Conservation (phyloP, 1,140 invertebrate species). For the Bombus sylvicola region DNA sequence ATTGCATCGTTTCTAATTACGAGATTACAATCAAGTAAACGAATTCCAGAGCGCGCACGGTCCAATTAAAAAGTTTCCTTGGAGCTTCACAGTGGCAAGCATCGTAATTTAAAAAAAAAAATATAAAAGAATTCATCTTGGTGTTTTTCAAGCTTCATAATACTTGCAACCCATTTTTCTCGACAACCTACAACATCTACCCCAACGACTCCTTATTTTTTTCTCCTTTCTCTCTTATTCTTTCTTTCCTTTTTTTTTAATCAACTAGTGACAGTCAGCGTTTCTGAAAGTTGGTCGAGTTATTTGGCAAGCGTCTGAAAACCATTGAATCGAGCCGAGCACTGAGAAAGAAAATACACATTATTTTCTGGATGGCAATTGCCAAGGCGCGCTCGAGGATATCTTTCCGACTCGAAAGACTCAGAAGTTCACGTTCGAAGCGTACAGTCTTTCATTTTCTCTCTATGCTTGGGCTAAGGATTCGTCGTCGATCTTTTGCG, state of each 20-base stretch:
- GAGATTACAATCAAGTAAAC: background rate
- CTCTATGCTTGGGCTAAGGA: background rate
- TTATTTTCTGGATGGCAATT: background rate
- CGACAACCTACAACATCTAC: background rate
- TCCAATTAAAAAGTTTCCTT: background rate
- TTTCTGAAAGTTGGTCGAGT: background rate
- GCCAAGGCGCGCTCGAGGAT: background rate
- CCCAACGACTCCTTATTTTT: background rate
- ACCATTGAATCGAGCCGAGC: too few relatives aligned
- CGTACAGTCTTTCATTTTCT: background rate
- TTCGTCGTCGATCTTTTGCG: background rate
- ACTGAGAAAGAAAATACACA: background rate
- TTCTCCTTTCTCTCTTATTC: background rate
- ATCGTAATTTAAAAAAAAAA: background rate
- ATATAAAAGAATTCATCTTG: background rate
- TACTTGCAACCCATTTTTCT: background rate
- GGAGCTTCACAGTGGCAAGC: background rate
- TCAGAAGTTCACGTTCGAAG: background rate
- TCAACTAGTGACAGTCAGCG: background rate
- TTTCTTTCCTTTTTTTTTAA: background rate
- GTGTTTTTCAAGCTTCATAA: background rate
- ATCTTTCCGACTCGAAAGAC: conserved; percentile 8
- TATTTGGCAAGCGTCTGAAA: background rate
- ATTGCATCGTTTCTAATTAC: background rate
- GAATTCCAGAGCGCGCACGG: background rate